A percentile compares a stretch with the other conserved stretches of the same genome.
These are phyloP conservation scores for Hyla sarda DNA, from an alignment of 2,113 vertebrate species.

Conservation along the genomic window DNA sequence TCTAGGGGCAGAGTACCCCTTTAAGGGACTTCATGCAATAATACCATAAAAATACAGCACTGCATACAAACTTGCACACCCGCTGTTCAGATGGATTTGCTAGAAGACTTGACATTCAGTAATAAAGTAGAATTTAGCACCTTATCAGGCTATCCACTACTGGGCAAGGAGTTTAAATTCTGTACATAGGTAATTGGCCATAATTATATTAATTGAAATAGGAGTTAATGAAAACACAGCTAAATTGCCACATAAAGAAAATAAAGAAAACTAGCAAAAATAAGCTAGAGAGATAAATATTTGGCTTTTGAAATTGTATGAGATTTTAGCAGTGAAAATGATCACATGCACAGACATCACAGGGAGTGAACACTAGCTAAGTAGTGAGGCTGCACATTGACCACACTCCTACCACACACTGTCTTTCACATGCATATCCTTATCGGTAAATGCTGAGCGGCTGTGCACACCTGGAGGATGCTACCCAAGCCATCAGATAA, in stretches of 20 bases:
- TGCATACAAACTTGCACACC: too few species aligned
- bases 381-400: constrained; percentile 12
- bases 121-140: too few species aligned
- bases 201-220: too few species aligned
- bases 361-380: constrained; percentile 1
- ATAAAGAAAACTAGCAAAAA: background rate
- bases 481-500: constrained; percentile 52
- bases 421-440: constrained; percentile 45
- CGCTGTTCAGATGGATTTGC: too few species aligned
- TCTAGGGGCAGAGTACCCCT: too few species aligned
- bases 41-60: too few species aligned
- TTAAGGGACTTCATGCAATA: too few species aligned
- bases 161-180: too few species aligned
- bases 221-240: background rate
- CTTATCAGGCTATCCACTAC: too few species aligned
- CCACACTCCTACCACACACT: constrained; percentile 51
- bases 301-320: background rate
- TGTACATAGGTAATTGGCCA: too few species aligned
- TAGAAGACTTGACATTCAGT: too few species aligned
- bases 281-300: background rate
- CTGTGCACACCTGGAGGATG: constrained; percentile 55
- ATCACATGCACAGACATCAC: constrained; percentile 3
- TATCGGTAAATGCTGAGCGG: constrained; percentile 27
- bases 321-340: background rate
- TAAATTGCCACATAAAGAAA: background rate